Percentiles rank a stretch among this genome's conserved stretches.
Evolutionary conservation across 2,113 vertebrate species (phyloP).

Genomic region (Symphodus melops): DNA sequence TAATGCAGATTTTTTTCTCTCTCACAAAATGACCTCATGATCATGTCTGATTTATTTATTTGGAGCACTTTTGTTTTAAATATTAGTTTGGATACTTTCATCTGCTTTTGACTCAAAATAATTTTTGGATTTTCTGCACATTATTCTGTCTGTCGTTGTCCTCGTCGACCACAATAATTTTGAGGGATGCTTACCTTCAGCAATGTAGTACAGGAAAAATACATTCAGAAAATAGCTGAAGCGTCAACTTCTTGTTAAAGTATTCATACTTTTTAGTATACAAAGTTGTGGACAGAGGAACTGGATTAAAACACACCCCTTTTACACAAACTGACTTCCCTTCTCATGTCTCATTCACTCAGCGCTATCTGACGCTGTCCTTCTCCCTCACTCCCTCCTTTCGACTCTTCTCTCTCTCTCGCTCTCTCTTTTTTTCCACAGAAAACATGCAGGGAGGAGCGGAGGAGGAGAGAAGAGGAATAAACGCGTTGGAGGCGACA

Average conservation of each 20-base stretch:
- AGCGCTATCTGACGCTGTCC: slow-evolving; percentile 38
- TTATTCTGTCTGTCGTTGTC: too few species aligned
- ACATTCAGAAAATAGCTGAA: background rate
- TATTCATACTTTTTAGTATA: background rate
- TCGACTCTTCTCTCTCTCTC: slow-evolving; percentile 21
- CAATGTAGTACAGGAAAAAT: too few species aligned
- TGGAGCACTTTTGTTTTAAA: too few species aligned
- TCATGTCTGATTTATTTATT: too few species aligned
- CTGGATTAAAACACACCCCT: slow-evolving; percentile 60
- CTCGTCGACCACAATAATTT: too few species aligned
- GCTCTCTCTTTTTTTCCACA: slow-evolving; percentile 27
- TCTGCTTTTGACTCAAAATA: too few species aligned
- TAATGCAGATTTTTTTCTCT: too few species aligned
- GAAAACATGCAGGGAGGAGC: slow-evolving; percentile 71
- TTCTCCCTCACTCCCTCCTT: slow-evolving; percentile 19
- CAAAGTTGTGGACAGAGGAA: slow-evolving; percentile 22
- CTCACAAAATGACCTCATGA: too few species aligned
- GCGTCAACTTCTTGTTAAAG: too few species aligned
- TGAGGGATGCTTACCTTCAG: too few species aligned
- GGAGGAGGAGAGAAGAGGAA: slow-evolving; percentile 59
- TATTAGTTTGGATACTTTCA: too few species aligned
- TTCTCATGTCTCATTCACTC: slow-evolving; percentile 49
- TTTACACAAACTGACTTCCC: slow-evolving; percentile 27
- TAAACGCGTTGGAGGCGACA: slow-evolving; percentile 50
- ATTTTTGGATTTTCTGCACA: too few species aligned